A percentile compares a stretch with the other conserved stretches of the same genome.
Evolutionary conservation across 2,113 vertebrate species (phyloP).

Genomic region (Gorsachius goisagi): DNA sequence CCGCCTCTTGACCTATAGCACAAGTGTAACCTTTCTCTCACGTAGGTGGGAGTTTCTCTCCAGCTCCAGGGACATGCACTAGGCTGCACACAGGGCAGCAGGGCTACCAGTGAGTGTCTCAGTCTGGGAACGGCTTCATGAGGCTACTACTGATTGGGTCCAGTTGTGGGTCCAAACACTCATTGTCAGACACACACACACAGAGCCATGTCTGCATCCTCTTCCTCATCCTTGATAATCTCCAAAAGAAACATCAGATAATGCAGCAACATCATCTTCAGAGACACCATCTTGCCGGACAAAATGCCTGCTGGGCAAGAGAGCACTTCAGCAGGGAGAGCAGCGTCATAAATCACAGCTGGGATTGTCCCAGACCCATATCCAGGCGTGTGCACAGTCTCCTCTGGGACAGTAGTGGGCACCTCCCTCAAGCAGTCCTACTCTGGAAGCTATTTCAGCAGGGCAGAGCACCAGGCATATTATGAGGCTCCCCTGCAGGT

Average conservation of each 20-base stretch:
- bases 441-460: background rate
- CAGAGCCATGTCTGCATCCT: background rate
- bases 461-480: background rate
- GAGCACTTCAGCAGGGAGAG: background rate
- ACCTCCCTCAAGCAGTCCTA: background rate
- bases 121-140: background rate
- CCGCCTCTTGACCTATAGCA: background rate
- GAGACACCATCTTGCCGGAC: background rate
- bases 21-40: background rate
- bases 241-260: background rate
- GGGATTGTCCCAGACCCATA: background rate
- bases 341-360: background rate
- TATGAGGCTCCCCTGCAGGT: background rate
- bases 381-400: accelerated
- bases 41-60: background rate
- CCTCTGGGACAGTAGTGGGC: background rate
- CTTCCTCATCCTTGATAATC: background rate
- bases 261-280: background rate
- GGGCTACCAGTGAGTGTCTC: background rate
- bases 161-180: background rate
- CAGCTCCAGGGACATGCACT: background rate
- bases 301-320: background rate
- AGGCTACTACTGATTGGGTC: background rate
- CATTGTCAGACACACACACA: background rate
- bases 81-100: background rate